Evolutionary conservation across 23 tunicate species (phyloP).

Genomic region (Trididemnum clinides): DNA sequence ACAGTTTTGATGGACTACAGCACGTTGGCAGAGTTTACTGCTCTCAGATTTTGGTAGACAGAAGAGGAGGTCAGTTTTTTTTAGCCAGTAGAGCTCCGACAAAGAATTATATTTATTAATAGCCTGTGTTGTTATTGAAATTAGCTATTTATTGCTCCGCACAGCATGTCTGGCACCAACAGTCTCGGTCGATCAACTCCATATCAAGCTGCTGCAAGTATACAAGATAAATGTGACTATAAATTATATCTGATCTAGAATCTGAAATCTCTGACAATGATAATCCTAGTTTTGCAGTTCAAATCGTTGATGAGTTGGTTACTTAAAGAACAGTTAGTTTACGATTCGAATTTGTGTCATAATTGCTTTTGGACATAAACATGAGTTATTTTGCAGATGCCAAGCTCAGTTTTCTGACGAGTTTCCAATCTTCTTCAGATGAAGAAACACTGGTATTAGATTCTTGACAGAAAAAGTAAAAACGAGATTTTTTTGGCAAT

Average conservation of each 20-base stretch:
- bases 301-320: neutral
- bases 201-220: neutral
- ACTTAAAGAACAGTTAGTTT: neutral
- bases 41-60: neutral
- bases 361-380: neutral
- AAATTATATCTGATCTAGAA: neutral
- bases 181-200: neutral
- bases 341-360: neutral
- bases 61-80: neutral
- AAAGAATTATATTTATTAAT: neutral
- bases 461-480: neutral
- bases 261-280: no score
- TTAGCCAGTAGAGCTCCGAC: neutral
- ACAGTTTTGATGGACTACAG: no score
- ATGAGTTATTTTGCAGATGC: neutral
- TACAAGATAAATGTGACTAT: neutral
- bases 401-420: neutral
- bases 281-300: neutral
- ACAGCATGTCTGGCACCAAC: neutral
- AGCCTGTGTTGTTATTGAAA: neutral
- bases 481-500: neutral
- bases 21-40: neutral
- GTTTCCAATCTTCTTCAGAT: neutral
- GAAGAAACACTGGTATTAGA: neutral
- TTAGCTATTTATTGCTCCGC: neutral